Evolutionary conservation across 2,797 vertebrate genomes (phyloP).

Genomic region (Xenops minutus): DNA sequence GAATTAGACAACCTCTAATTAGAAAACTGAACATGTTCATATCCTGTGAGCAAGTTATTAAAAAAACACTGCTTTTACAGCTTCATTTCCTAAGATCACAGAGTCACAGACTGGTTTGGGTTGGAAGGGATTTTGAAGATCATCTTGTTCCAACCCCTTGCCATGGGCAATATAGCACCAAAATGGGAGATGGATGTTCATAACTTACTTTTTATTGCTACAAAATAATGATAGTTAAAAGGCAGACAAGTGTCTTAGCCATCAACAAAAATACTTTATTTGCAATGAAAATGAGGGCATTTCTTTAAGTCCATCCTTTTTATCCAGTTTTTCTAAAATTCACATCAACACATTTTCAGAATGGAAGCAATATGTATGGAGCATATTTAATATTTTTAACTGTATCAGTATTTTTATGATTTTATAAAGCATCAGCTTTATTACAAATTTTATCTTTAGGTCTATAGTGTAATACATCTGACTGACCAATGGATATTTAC

Average conservation of each 20-base stretch:
- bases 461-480: background rate
- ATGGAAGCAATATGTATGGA: background rate
- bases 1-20: background rate
- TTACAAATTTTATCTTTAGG: background rate
- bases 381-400: background rate
- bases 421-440: background rate
- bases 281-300: background rate
- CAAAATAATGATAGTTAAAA: background rate
- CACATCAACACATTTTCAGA: background rate
- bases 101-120: background rate
- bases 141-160: fast-evolving
- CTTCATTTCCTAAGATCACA: background rate
- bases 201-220: background rate
- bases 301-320: background rate
- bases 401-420: background rate
- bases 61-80: background rate
- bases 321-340: background rate
- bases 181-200: background rate
- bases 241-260: background rate
- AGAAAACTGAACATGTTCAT: background rate
- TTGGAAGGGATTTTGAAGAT: background rate
- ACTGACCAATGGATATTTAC: background rate
- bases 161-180: background rate
- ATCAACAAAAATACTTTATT: background rate
- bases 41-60: background rate